phyloP scores from a whole-genome alignment of 2,888 invertebrate genomes.

The Molorchus minor region DNA sequence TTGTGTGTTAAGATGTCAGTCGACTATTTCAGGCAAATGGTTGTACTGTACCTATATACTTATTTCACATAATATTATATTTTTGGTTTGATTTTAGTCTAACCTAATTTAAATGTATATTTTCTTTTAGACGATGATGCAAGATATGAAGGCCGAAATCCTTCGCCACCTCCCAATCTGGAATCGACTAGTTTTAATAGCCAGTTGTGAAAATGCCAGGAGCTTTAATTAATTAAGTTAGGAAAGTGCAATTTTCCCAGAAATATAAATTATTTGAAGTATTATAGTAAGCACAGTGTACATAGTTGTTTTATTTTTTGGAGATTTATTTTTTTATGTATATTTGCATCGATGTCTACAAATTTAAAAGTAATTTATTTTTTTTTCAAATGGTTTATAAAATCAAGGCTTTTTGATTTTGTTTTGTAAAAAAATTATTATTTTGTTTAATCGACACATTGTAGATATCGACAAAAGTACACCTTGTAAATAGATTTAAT shows the following conservation, averaged over 20 bases:
- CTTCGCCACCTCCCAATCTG: slow-evolving; percentile 61
- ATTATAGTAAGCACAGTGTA: slow-evolving; percentile 49
- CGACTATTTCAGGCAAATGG: no score
- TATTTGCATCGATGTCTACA: slow-evolving; percentile 26
- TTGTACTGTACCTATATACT: background rate
- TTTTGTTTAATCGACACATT: slow-evolving; percentile 35
- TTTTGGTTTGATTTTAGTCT: no score
- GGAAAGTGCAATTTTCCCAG: slow-evolving; percentile 48
- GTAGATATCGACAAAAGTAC: slow-evolving; percentile 46
- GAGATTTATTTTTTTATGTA: slow-evolving; percentile 41
- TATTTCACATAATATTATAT: background rate
- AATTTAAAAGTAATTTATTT: slow-evolving; percentile 31
- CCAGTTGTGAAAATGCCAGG: slow-evolving; percentile 36
- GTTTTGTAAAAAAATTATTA: slow-evolving; percentile 36
- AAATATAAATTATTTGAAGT: slow-evolving; percentile 30
- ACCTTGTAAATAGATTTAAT: slow-evolving; percentile 49
- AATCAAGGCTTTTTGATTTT: slow-evolving; percentile 44
- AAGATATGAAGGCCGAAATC: slow-evolving; percentile 62
- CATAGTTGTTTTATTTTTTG: slow-evolving; percentile 51
- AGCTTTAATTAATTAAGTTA: slow-evolving; percentile 44
- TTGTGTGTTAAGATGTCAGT: slow-evolving; percentile 8
- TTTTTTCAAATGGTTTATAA: slow-evolving; percentile 42
- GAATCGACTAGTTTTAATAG: slow-evolving; percentile 38
- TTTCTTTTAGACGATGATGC: slow-evolving; percentile 58
- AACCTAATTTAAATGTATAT: no score